These are phyloP conservation scores for Leptinotarsa rubiginosa DNA, from an alignment of 2,888 invertebrate species.

Conservation along the genomic window DNA sequence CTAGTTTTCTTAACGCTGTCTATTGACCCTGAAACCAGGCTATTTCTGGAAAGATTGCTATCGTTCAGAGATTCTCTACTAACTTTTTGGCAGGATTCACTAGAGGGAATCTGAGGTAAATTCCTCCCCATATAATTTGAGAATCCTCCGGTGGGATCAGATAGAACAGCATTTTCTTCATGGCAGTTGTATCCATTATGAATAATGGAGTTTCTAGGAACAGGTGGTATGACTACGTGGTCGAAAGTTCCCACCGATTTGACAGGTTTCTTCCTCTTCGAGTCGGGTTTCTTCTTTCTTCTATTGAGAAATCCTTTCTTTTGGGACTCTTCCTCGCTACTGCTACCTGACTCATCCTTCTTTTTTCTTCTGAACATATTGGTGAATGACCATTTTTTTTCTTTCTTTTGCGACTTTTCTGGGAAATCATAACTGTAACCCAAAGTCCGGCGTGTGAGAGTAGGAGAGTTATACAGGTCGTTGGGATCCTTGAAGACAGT, in stretches of 20 bases:
- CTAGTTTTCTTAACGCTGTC: conserved; percentile 70
- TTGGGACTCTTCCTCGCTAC: conserved; percentile 67
- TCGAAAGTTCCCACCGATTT: conserved; percentile 74
- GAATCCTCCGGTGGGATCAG: conserved; percentile 69
- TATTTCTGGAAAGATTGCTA: conserved; percentile 49
- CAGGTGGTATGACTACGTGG: conserved; percentile 70
- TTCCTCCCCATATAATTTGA: conserved; percentile 53
- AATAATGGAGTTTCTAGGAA: conserved; percentile 42
- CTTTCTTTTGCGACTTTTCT: conserved; percentile 70
- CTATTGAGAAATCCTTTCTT: conserved; percentile 63
- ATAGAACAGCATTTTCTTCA: conserved; percentile 70
- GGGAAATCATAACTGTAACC: conserved; percentile 68
- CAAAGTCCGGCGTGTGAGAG: conserved; percentile 61
- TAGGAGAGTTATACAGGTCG: conserved; percentile 57
- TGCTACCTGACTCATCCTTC: conserved; percentile 73
- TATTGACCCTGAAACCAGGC: conserved; percentile 65
- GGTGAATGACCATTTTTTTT: conserved; percentile 84
- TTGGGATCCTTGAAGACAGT: conserved; percentile 51
- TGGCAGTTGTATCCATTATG: conserved; percentile 52
- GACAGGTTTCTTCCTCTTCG: conserved; percentile 69
- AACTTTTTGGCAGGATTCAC: conserved; percentile 61
- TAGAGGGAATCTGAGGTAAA: conserved; percentile 51
- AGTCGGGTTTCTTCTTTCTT: conserved; percentile 62
- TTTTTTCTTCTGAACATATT: conserved; percentile 83
- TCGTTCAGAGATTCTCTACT: conserved; percentile 50